Base-by-base conservation (phyloP, 2,113 vertebrate genomes). In the Xerus inauris region DNA sequence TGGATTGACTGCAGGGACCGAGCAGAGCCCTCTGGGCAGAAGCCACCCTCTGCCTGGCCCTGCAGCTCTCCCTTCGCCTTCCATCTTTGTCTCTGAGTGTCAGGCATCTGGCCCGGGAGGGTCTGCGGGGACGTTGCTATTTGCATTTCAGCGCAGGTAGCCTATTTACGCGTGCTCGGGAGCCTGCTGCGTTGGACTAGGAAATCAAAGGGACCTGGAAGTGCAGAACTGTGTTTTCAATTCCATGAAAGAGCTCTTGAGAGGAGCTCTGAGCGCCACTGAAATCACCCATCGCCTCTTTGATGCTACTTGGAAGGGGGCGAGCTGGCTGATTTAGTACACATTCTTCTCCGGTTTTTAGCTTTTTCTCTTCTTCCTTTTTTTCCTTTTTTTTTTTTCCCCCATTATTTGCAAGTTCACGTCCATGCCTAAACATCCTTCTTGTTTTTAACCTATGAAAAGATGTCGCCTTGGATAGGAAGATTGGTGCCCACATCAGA, bases 291-390 rank as follows among this genome's bases (percentile, higher is more conserved):
- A 75, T 81, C 42, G 19, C 92, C 94, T 95, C 95, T 95, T 87
- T 96, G 98, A 96, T 98, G 94, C 95, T 59, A 0, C 94, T 95
- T 75, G 0, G 96, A 98, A 90, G 97, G 91, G 97, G 96, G 47
- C 26, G 71, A 9, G 75, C 95, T 92, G 96, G 95, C 93, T 83
- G 97, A 93, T 97, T 96, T 95, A 80, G 93, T 90, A 91, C 88
- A 16, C 71, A 45, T 51, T n/a, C 81, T 38, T 57, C 71, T 75
- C 82, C 97, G 86, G 83, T 45, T 81, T 83, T 30, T 0, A 6
- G 77, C 92, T 69, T 72, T 83, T 62, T 82, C 19, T 45, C 51
- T 49, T 24, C 9, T 19, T 35, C 30, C 40, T 13, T 28, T 57
- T 42, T 59, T 57, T 35, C 6, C 13, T 30, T 62, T 40, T 10